Evolutionary conservation across 2,888 invertebrate species (phyloP), one percentile per base, ranked within the genome.

Genomic region (Mythimna albipuncta): DNA sequence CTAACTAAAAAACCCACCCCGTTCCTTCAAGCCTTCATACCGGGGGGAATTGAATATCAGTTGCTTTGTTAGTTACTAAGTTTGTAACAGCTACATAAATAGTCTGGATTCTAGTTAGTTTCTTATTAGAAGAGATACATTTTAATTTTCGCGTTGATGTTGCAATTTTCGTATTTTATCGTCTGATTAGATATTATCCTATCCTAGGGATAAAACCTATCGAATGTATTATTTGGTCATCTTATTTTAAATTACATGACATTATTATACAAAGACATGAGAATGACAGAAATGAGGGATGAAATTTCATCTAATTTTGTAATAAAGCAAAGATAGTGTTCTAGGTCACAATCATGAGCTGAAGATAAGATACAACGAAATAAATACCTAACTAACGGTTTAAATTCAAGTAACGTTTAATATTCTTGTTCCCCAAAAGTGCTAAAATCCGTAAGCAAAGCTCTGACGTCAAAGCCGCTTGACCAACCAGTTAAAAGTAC

Each of bases 401-500:
- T 44, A 11, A 44, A 73, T 38, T 55, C 5, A 2, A 38, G 38
- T 7, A 26, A 13, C 2, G 6, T 26, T 38, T 11, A 16, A 35
- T 26, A n/a, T 62, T 21, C 63, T 19, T 13, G 19, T 64, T 47
- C 19, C 54, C 38, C 47, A 78, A 71, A 58, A 50, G 11, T 50
- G 9, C 38, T 38, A 41, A 55, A 4, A 32, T 32, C 13, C 52
- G n/a, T 52, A 70, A 67, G 35, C 41, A 58, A 32, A 32, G 35
- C 32, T 69, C 67, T 78, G 57, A 85, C 71, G 79, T 68, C 66
- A 75, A 77, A 67, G 32, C 72, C 73, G 68, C 83, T 77, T 75
- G 63, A 82, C 72, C 82, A 80, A 38, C 50, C 58, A 67, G 65
- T 74, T 84, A 75, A 85, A 85, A 86, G 79, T 83, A 84, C 79